These are phyloP conservation scores for Bubo scandiacus DNA, from an alignment of 2,113 vertebrate genomes.

Conservation along the genomic window DNA sequence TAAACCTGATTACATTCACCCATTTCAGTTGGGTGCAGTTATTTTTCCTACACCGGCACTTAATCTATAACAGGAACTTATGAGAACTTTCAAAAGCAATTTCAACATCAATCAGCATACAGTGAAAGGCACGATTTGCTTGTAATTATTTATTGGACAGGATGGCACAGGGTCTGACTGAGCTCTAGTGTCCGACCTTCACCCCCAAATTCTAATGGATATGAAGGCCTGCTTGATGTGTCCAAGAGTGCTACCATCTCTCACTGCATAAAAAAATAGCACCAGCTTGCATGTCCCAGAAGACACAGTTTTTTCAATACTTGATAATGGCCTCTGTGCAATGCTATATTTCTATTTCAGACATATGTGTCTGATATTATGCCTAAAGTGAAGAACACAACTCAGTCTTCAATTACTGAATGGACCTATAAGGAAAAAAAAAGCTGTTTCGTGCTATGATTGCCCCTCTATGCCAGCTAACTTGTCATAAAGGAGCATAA, in stretches of 20 bases:
- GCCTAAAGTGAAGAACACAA: neutral
- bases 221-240: neutral
- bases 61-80: slow-evolving; percentile 94
- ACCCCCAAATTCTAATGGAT: slow-evolving; percentile 60
- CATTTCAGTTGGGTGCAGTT: slow-evolving; percentile 89
- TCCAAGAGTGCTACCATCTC: neutral
- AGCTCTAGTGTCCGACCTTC: slow-evolving; percentile 67
- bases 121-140: slow-evolving; percentile 81
- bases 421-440: neutral
- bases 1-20: slow-evolving; percentile 95
- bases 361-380: neutral
- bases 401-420: neutral
- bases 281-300: neutral
- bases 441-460: neutral
- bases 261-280: neutral
- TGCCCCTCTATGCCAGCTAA: neutral
- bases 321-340: neutral
- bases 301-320: neutral
- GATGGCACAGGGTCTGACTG: slow-evolving; percentile 68
- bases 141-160: slow-evolving; percentile 86
- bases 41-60: slow-evolving; percentile 88
- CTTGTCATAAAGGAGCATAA: neutral
- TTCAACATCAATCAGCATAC: slow-evolving; percentile 88
- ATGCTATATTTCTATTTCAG: neutral
- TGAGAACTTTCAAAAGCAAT: slow-evolving; percentile 93